Base-by-base conservation (phyloP, 37 sponge, comb jelly and placozoan genomes). In the Haliclona indistincta region DNA sequence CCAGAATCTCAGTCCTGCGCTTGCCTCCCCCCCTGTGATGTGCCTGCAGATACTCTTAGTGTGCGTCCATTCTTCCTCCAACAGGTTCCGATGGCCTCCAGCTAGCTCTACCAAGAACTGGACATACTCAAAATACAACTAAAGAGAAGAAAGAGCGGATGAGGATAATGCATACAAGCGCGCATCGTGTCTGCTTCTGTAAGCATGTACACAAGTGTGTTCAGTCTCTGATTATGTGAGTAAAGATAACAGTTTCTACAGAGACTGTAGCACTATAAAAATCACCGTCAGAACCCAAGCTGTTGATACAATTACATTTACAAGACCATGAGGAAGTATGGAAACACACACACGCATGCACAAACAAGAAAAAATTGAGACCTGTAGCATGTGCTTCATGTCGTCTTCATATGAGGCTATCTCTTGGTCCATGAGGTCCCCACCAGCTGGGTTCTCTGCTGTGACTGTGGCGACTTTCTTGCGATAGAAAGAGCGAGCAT, bases 1-100 rank as follows among this genome's bases (percentile, higher is more conserved):
- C 95, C 95, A 90, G 73, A 94, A 90, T n/a, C 67, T 75, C 52
- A 78, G 61, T 33, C 82, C 95, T n/a, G 88, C 95, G 60, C 83
- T 78, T 10, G 83, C 74, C 52, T 90, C 92, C 33, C 81, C 74
- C n/a, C 72, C 73, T 4, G 70, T 38, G 23, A 94, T 86, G 38
- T 79, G 42, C 33, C 56, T 70, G 63, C 86, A 78, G 56, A 94
- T 58, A 8, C 66, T 42, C 83, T 86, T 94, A 8, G 83, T 73
- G 29, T 71, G 56, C 10, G 38, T 47, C 95, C 95, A 94, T 67
- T 94, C 88, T 26, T 74, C 62, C 54, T 86, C 80, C 52, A 94
- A 76, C 13, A 90, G 42, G 13, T 81, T 40, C 39, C 53, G 29
- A 25, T 78, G 81, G 30, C 68, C 80, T 37, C 63, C 67, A 36